phyloP scores from a whole-genome alignment of 2,888 invertebrate species.

The Oasisia sp. region DNA sequence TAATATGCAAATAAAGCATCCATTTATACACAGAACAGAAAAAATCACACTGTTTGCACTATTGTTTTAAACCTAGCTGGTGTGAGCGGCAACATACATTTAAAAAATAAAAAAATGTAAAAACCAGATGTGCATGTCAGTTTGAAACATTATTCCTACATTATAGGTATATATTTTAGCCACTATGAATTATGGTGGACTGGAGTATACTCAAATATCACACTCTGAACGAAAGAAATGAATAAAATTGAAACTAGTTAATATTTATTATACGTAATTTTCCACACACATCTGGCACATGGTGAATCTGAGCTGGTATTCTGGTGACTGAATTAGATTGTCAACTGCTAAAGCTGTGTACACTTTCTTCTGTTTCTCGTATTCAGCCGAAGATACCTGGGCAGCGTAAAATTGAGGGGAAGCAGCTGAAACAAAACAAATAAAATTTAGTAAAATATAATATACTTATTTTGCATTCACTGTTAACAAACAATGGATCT shows the following conservation, averaged over 20 bases:
- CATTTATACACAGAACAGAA: neutral
- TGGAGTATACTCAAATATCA: neutral
- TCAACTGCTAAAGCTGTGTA: constrained; percentile 58
- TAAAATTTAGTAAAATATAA: neutral
- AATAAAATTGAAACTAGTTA: neutral
- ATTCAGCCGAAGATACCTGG: constrained; percentile 35
- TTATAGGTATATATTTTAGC: no score
- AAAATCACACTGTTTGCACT: no score
- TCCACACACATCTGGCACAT: constrained; percentile 58
- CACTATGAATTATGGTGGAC: no score
- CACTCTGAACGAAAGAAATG: neutral
- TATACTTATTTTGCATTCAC: neutral
- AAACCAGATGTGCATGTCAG: no score
- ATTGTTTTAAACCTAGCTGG: no score
- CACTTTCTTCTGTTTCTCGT: constrained; percentile 49
- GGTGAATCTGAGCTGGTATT: constrained; percentile 56
- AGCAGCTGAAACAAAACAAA: neutral
- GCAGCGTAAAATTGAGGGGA: neutral
- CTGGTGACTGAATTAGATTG: constrained; percentile 56
- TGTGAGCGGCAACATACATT: no score
- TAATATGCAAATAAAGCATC: neutral
- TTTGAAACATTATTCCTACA: no score
- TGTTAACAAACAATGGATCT: neutral
- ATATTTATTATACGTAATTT: neutral
- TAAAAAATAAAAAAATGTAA: no score